phyloP scores from a whole-genome alignment of 37 sponge, comb jelly and placozoan genomes.

The Theonella swinhoei region DNA sequence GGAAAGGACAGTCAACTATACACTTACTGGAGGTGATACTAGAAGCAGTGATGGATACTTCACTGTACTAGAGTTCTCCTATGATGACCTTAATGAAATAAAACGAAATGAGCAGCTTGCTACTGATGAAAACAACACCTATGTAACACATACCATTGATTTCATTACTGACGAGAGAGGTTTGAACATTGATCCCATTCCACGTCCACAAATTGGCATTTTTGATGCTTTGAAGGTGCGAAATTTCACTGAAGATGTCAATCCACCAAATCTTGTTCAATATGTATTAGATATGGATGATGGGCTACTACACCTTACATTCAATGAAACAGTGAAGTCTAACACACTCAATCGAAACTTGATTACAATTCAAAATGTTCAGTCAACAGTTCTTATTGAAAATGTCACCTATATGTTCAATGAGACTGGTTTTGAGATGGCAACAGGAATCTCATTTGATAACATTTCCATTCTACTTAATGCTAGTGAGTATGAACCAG shows the following conservation, averaged over 20 bases:
- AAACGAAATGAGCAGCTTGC: slow-evolving; percentile 80
- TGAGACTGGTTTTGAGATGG: background rate
- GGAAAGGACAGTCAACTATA: slow-evolving; percentile 41
- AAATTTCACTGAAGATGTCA: slow-evolving; percentile 76
- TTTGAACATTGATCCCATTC: slow-evolving; percentile 26
- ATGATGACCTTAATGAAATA: slow-evolving; percentile 73
- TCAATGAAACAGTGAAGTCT: slow-evolving; percentile 88
- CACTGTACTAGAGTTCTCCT: slow-evolving; percentile 66
- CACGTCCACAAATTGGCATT: background rate
- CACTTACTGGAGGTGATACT: slow-evolving; percentile 70
- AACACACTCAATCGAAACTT: slow-evolving; percentile 67
- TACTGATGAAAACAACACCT: slow-evolving; percentile 60
- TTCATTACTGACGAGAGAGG: slow-evolving; percentile 71
- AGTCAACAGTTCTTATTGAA: slow-evolving; percentile 36
- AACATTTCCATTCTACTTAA: background rate
- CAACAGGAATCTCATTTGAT: background rate
- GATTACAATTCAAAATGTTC: slow-evolving; percentile 79
- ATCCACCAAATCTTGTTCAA: slow-evolving; percentile 52
- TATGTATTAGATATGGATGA: slow-evolving; percentile 81
- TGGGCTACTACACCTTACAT: slow-evolving; percentile 72
- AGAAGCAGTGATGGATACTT: slow-evolving; percentile 53
- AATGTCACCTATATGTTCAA: background rate
- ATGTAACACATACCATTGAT: slow-evolving; percentile 36
- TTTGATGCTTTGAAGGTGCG: slow-evolving; percentile 57
- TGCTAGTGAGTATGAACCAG: background rate